phyloP scores from a whole-genome alignment of 2,113 vertebrate species.

The Agapornis roseicollis region DNA sequence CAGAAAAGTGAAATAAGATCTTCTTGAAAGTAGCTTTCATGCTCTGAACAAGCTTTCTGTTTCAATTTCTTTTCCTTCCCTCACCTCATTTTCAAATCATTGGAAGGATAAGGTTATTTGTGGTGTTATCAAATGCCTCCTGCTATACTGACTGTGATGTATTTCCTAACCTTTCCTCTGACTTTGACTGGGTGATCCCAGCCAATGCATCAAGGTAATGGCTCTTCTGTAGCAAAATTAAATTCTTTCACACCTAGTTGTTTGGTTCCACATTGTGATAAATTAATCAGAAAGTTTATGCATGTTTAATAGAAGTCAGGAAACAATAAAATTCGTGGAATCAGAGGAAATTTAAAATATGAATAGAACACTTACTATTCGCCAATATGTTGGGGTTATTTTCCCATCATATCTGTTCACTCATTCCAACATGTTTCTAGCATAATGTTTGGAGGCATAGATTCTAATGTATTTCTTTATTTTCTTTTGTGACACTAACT shows the following conservation, averaged over 20 bases:
- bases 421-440: background rate
- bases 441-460: background rate
- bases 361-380: background rate
- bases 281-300: conserved; percentile 55
- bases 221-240: conserved; percentile 53
- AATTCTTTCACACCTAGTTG: conserved; percentile 40
- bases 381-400: background rate
- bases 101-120: conserved; percentile 48
- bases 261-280: conserved; percentile 52
- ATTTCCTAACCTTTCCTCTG: conserved; percentile 62
- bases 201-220: conserved; percentile 8
- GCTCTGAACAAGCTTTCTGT: conserved; percentile 11
- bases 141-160: conserved; percentile 30
- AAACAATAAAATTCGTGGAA: conserved; percentile 35
- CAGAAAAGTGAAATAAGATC: conserved; percentile 10
- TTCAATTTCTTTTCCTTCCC: conserved; percentile 8
- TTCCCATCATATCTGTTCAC: background rate
- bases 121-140: conserved; percentile 51
- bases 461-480: background rate
- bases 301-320: conserved; percentile 48
- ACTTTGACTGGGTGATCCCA: conserved; percentile 61
- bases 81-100: conserved; percentile 35
- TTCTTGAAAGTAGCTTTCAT: conserved; percentile 32
- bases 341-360: conserved; percentile 32
- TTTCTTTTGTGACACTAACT: background rate